Base-by-base conservation (phyloP, 2,113 vertebrate species). In the Lepisosteus oculatus region DNA sequence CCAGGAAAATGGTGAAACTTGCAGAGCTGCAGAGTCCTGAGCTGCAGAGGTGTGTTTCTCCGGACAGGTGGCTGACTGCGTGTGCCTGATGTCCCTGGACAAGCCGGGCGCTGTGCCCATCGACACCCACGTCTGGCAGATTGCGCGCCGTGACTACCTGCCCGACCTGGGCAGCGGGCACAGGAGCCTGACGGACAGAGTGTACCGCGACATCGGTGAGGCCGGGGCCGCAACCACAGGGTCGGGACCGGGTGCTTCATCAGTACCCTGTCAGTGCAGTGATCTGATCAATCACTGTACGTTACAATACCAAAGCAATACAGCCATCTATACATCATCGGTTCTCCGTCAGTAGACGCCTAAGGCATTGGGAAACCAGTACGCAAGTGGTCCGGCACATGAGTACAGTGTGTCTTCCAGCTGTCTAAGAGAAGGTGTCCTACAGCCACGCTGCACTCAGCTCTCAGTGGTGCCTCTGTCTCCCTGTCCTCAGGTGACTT, bases 71-170 rank as follows among this genome's bases (percentile, higher is more conserved):
- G 97, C 97, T 0, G 94, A 99, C 86, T 99, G 97, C 4, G 94
- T 96, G 9, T 98, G 97, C 79, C 83, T 99, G 77, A 93, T 95
- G 96, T 92, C 96, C 0, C 88, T 99, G 78, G 94, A 99, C 85
- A 99, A 99, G 79, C 70, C 90, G 0, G 92, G 94, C n/a, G 96
- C 95, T 0, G 93, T 99, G 55, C 97, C 97, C 0, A 85, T 99
- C 71, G 97, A 99, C 29, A 93, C 96, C 4, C 97, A 99, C 0
- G 81, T 99, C 55, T 98, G 95, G 97, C 95, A 94, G 80, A 95
- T 99, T 0, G 95, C 95, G 0, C 93, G 83, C 43, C 90, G 94
- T 45, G 94, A 95, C 81, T 99, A 99, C 0, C 77, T 78, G 2
- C 81, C 84, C 65, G 78, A 71, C 0, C 72, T 90, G 54, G 84